A percentile compares a stretch with the other conserved stretches of the same genome.
These are phyloP conservation scores for Hoplostethus mediterraneus DNA, from an alignment of 2,797 vertebrate species.

Conservation along the genomic window DNA sequence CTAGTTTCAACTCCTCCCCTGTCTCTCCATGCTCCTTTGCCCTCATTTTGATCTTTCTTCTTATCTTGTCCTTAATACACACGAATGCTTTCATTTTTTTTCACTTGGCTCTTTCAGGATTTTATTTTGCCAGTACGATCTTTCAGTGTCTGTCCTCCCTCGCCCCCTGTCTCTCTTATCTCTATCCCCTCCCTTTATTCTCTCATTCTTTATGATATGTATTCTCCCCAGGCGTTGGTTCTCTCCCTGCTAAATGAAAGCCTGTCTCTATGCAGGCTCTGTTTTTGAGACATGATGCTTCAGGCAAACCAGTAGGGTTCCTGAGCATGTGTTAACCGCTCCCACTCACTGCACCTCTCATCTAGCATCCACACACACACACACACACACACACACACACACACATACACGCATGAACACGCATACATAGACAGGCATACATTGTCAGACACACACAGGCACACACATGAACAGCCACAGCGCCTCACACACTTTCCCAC, in stretches of 20 bases:
- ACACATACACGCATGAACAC: neutral
- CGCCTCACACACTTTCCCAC: slow-evolving; percentile 1
- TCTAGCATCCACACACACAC: slow-evolving; percentile 35
- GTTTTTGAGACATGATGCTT: slow-evolving; percentile 53
- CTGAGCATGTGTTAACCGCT: slow-evolving; percentile 70
- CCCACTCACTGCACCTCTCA: slow-evolving; percentile 46
- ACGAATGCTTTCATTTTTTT: slow-evolving; percentile 20
- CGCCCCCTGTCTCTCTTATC: slow-evolving; percentile 37
- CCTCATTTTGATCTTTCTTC: slow-evolving; percentile 1
- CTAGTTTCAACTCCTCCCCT: neutral
- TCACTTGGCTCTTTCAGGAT: slow-evolving; percentile 35
- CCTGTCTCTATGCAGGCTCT: slow-evolving; percentile 35
- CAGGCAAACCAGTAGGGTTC: slow-evolving; percentile 58
- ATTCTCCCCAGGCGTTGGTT: slow-evolving; percentile 36
- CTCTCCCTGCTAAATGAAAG: slow-evolving; percentile 58
- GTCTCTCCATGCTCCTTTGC: neutral
- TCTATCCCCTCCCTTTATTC: slow-evolving; percentile 31
- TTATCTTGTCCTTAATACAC: slow-evolving; percentile 4
- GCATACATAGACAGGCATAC: slow-evolving; percentile 5
- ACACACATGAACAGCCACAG: neutral
- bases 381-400: slow-evolving; percentile 11
- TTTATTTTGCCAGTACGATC: slow-evolving; percentile 29
- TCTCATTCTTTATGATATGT: slow-evolving; percentile 5
- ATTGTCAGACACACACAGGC: neutral
- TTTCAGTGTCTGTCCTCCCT: slow-evolving; percentile 41